Percentiles rank a stretch among this genome's conserved stretches.
phyloP scores from a whole-genome alignment of 2,888 invertebrate genomes.

The Agrotis exclamationis region DNA sequence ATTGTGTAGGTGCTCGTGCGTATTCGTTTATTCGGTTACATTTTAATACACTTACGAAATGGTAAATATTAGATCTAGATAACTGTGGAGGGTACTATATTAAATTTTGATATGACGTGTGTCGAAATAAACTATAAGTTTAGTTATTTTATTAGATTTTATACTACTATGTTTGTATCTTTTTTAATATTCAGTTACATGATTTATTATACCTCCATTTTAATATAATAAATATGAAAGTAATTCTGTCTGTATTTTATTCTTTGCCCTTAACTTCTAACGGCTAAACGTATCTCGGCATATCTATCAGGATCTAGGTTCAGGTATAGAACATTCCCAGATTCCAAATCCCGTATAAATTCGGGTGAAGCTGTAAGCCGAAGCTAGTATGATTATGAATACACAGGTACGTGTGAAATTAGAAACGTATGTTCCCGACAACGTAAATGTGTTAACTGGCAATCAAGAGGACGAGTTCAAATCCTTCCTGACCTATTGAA shows the following conservation, averaged over 20 bases:
- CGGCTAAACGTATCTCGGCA: not conserved
- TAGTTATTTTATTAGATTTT: not conserved
- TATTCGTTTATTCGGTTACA: constrained; percentile 17
- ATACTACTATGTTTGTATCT: no score
- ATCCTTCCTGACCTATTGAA: constrained; percentile 31
- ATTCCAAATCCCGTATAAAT: not conserved
- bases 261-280: not conserved
- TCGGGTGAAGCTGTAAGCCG: not conserved
- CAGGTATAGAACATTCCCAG: not conserved
- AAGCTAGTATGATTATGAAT: no score
- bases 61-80: constrained; percentile 13
- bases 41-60: constrained; percentile 24
- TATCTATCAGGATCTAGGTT: not conserved
- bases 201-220: no score
- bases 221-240: not conserved
- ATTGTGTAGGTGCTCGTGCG: constrained; percentile 6
- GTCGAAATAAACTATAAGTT: no score
- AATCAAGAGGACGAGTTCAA: constrained; percentile 47
- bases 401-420: constrained; percentile 3
- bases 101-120: constrained; percentile 2
- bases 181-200: no score
- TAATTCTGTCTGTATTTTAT: not conserved
- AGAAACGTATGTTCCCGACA: not conserved
- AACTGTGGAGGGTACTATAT: not conserved
- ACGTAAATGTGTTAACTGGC: constrained; percentile 28